Evolutionary conservation across 2,113 vertebrate genomes (phyloP).

Genomic region (Ictalurus furcatus): DNA sequence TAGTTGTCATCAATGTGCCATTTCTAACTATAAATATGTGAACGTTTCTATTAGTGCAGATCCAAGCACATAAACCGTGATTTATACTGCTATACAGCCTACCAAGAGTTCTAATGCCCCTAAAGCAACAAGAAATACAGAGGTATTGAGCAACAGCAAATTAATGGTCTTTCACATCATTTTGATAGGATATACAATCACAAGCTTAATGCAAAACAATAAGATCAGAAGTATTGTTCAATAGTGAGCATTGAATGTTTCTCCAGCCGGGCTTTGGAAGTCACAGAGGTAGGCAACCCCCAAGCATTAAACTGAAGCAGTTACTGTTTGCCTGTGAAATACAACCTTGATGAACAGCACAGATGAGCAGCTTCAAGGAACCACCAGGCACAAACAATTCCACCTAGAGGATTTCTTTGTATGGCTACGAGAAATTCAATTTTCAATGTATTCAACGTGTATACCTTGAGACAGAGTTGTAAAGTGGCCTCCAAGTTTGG

Average conservation of each 20-base stretch:
- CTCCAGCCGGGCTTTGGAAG: constrained; percentile 54
- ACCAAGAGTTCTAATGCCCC: neutral
- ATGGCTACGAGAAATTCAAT: neutral
- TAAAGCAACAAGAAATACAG: neutral
- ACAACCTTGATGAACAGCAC: constrained; percentile 39
- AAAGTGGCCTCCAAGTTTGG: constrained; percentile 92
- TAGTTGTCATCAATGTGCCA: neutral
- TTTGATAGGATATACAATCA: neutral
- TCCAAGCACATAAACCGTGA: neutral
- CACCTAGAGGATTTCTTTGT: neutral
- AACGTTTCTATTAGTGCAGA: neutral
- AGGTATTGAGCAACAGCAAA: neutral
- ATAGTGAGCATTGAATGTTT: neutral
- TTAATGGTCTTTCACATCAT: neutral
- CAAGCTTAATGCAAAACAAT: too few species aligned
- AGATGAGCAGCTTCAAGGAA: constrained; percentile 46
- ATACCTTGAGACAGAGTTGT: constrained; percentile 92
- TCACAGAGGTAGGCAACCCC: constrained; percentile 15
- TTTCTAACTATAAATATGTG: neutral
- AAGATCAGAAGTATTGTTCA: neutral
- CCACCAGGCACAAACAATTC: constrained; percentile 39
- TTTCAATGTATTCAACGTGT: neutral
- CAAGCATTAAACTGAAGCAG: constrained; percentile 48
- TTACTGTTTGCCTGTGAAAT: constrained; percentile 44
- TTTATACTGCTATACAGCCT: neutral